Evolutionary conservation across 2,888 invertebrate genomes (phyloP).

Genomic region (Chrysopilus asiliformis): DNA sequence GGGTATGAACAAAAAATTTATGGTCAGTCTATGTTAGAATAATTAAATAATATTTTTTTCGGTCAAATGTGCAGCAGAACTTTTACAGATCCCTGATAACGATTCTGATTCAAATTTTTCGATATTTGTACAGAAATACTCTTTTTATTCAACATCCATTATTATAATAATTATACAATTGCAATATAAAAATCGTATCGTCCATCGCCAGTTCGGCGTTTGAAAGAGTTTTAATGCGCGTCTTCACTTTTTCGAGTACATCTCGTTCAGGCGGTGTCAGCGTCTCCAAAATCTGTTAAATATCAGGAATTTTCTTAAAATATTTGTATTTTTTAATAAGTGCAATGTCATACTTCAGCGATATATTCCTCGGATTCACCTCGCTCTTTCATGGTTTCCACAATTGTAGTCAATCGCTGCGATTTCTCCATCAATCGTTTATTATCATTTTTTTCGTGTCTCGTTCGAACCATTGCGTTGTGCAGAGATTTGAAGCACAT

Average conservation of each 20-base stretch:
- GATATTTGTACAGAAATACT: too few species aligned
- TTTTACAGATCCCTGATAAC: too few species aligned
- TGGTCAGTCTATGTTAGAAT: too few species aligned
- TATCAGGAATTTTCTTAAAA: constrained; percentile 12
- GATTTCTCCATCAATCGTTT: constrained; percentile 77
- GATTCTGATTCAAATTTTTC: too few species aligned
- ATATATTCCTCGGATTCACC: constrained; percentile 67
- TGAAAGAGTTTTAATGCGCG: constrained; percentile 60
- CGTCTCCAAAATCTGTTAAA: constrained; percentile 63
- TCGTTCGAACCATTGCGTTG: constrained; percentile 53
- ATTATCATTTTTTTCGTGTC: constrained; percentile 51
- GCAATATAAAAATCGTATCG: constrained; percentile 66
- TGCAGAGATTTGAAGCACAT: constrained; percentile 56
- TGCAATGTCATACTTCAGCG: constrained; percentile 46
- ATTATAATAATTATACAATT: constrained; percentile 57
- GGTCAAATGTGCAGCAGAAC: too few species aligned
- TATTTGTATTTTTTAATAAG: neutral
- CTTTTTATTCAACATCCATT: too few species aligned
- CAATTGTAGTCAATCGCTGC: constrained; percentile 68
- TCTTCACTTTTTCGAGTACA: constrained; percentile 59
- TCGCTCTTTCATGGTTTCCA: constrained; percentile 62
- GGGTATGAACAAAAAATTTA: too few species aligned
- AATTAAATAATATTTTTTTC: too few species aligned
- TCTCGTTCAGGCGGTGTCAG: constrained; percentile 74
- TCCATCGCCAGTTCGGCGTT: constrained; percentile 68